A percentile compares a stretch with the other conserved stretches of the same genome.
Evolutionary conservation across 37 sponge, comb jelly and placozoan genomes (phyloP).

Genomic region (Ianthella basta): DNA sequence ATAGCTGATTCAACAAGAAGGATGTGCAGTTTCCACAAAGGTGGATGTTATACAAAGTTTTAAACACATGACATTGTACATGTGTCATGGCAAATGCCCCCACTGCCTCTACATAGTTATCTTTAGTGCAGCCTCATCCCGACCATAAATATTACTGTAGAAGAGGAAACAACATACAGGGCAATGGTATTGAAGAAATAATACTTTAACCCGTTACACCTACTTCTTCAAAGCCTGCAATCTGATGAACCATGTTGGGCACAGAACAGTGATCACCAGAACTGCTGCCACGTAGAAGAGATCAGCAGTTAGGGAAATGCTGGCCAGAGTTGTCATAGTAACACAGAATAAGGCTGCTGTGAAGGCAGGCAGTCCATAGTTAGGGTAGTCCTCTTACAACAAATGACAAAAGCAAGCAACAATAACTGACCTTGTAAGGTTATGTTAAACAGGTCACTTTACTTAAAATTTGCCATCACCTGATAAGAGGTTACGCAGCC

Average conservation of each 20-base stretch:
- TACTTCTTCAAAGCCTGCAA: conserved; percentile 72
- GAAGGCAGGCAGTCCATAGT: not conserved
- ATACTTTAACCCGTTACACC: not conserved
- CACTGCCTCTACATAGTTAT: no score
- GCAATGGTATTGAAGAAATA: not conserved
- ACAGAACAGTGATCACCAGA: conserved; percentile 35
- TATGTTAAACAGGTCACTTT: no score
- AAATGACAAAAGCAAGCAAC: no score
- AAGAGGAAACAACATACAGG: no score
- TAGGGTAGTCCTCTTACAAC: conserved; percentile 1
- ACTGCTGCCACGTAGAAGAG: conserved; percentile 39
- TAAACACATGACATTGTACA: no score
- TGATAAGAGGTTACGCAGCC: no score
- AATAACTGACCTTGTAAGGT: no score
- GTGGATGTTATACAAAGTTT: no score
- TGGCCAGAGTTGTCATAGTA: not conserved
- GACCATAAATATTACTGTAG: conserved; percentile 77
- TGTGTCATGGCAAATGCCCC: no score
- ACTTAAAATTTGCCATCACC: no score
- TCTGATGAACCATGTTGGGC: conserved; percentile 51
- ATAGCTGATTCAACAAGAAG: no score
- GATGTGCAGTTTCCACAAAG: no score
- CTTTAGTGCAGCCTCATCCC: conserved; percentile 88
- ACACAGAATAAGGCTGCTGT: not conserved
- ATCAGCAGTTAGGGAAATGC: conserved; percentile 5